Evolutionary conservation across 2,888 invertebrate genomes (phyloP), one percentile per base, ranked within the genome.

Genomic region (Pseudolycoriella hygida): DNA sequence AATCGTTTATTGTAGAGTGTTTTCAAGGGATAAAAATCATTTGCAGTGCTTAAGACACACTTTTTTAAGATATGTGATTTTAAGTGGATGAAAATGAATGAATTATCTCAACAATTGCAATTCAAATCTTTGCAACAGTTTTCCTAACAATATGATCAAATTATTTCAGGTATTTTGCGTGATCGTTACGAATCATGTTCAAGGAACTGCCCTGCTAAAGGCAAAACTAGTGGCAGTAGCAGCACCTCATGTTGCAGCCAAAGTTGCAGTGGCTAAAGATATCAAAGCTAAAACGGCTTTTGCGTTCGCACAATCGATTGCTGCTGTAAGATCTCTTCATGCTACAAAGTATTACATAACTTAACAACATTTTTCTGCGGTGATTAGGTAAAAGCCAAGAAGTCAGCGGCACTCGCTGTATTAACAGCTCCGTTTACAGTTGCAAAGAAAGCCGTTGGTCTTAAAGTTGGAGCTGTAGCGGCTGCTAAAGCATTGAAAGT

Each of bases 181-280:
- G 18, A 18, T 43, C 34, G 32, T 17, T n/a, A 14, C 19, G 3
- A 2, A 43, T 34, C 14, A 43, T 17, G 12, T 34, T 8, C 32
- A 43, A 43, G 25, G 25, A 25, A 18, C 43, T 17, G 15, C 17
- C 3, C 39, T 20, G 10, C 34, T 37, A 15, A n/a, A 37, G 6
- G 34, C 12, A n/a, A 11, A 44, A 44, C 2, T 20, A 14, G 37
- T 34, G 3, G n/a, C 34, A 14, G 30, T 19, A 11, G 30, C 14
- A 3, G 43, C 38, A 12, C 43, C 43, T 4, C 43, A 44, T 38
- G 38, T 38, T 14, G 34, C 34, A 34, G 43, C 43, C 5, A 19
- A 44, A 3, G 25, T 44, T 19, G 20, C 25, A 8, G 43, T 44
- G n/a, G 43, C 43, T 19, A 44, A 44, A 15, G 43, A 44, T 15